Base-by-base conservation (phyloP, 2,888 invertebrate species). In the Phortica magna region DNA sequence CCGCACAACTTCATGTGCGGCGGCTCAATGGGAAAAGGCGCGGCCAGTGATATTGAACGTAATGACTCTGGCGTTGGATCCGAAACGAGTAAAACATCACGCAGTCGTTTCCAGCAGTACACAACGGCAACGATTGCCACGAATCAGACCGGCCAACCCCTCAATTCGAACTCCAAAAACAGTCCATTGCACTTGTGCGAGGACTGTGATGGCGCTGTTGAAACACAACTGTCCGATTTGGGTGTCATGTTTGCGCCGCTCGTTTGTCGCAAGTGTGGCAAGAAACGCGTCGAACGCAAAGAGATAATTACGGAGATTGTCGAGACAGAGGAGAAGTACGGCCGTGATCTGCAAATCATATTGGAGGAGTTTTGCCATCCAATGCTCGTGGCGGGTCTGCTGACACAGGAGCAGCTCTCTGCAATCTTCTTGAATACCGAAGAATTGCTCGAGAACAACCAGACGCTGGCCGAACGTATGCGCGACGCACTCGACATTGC, bases 321-420 rank as follows among this genome's bases (percentile, higher is more conserved):
- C 5, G 98, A 98, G 92, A 98, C 98, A 1, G 98, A 98, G 92
- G 96, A 98, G 89, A 98, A 98, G 89, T 98, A 98, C 90, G 98
- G 98, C 22, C 94, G 98, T 74, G 98, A 98, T 92, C 93, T 98
- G 84, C 95, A 96, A 90, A 98, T 98, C 76, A 96, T 98, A 84
- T 93, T 97, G 84, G 98, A 98, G 91, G 98, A 98, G 91, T 97
- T 98, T 91, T 96, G 97, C 90, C 95, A 96, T 88, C 98, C 98
- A 0, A 98, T 98, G 96, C 93, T 97, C 84, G 96, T 97, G 55
- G 98, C 98, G 76, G 98, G 98, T 73, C 93, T 98, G 74, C 93
- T 98, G 43, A 97, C 95, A n/a, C 95, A 95, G 83, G 98, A 98
- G 87, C 98, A 98, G 92, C 93, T 98, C 78, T 95, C 96, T 83